Percentiles rank a stretch among this genome's conserved stretches.
Evolutionary conservation across 2,888 invertebrate genomes (phyloP).

Genomic region (Brassicogethes aeneus): DNA sequence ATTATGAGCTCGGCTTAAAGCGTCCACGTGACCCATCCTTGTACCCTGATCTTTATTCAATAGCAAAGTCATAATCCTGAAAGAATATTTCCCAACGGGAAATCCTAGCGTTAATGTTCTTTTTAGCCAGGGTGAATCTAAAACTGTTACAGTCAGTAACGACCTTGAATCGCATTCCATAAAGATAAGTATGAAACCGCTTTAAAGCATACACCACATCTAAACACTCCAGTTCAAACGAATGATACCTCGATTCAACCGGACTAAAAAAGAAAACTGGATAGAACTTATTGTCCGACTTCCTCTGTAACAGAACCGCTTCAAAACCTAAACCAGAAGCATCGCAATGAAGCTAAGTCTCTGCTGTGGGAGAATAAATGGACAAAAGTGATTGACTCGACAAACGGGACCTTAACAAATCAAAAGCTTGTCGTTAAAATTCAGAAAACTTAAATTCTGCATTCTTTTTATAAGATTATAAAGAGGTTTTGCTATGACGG

Average conservation of each 20-base stretch:
- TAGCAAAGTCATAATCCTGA: neutral
- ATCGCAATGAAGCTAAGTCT: neutral
- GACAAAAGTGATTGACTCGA: neutral
- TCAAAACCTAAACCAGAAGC: neutral
- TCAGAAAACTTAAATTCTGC: neutral
- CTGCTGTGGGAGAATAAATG: neutral
- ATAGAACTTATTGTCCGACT: neutral
- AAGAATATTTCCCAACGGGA: neutral
- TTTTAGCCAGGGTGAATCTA: neutral
- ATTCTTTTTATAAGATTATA: neutral
- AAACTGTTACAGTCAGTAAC: neutral
- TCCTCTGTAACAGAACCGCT: neutral
- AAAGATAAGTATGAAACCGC: neutral
- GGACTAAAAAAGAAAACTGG: neutral
- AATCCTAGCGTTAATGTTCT: neutral
- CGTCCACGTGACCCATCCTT: slow-evolving; percentile 1
- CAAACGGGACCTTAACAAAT: neutral
- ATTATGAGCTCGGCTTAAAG: slow-evolving; percentile 4
- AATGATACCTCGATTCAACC: neutral
- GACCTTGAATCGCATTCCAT: neutral
- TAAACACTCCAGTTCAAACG: slow-evolving; percentile 1
- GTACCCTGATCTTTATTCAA: neutral
- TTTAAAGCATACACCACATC: neutral
- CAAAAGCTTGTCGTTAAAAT: neutral
- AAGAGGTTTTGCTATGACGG: neutral